Evolutionary conservation across 2,797 vertebrate genomes (phyloP), one percentile per base, ranked within the genome.

Genomic region (Gobionotothen gibberifrons): DNA sequence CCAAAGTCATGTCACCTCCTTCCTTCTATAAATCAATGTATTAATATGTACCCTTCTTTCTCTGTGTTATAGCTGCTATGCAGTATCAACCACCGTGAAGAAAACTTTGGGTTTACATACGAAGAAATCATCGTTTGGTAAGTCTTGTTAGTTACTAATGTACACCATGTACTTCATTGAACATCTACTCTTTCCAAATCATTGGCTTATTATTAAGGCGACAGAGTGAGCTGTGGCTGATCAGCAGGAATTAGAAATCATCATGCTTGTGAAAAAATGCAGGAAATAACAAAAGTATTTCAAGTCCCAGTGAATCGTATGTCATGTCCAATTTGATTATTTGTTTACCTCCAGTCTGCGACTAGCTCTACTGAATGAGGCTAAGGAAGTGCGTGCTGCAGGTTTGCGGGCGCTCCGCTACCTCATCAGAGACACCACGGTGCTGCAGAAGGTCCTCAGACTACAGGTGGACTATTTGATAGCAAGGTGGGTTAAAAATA

Each of bases 71-170:
- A 99, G 98, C 96, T 99, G 92, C 96, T 99, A 89, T 98, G 97
- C 95, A 98, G 95, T 84, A 92, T 97, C 89, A 96, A 96, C 79
- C 96, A 97, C 89, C 94, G 92, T 72, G 97, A 99, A 93, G 97
- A 99, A 90, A 97, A 95, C 85, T 93, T 99, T 91, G 97, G 98
- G 74, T 99, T 97, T 95, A 97, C 96, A 6, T 97, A 98, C 83
- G 97, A 99, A 92, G 96, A 98, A 94, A 98, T 99, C 87, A 99
- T 99, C 84, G 95, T 99, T 92, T 99, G 98, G 98, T 99, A 94
- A 96, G 96, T 95, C 10, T 49, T 13, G 9, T 40, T 36, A 26
- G 13, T 44, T 21, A 15, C 36, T 55, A 54, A 40, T 13, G n/a
- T 44, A 46, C 57, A 59, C 26, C 26, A 26, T 26, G 17, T 53